A percentile compares a stretch with the other conserved stretches of the same genome.
phyloP scores from a whole-genome alignment of 2,797 vertebrate species.

The Falco biarmicus region DNA sequence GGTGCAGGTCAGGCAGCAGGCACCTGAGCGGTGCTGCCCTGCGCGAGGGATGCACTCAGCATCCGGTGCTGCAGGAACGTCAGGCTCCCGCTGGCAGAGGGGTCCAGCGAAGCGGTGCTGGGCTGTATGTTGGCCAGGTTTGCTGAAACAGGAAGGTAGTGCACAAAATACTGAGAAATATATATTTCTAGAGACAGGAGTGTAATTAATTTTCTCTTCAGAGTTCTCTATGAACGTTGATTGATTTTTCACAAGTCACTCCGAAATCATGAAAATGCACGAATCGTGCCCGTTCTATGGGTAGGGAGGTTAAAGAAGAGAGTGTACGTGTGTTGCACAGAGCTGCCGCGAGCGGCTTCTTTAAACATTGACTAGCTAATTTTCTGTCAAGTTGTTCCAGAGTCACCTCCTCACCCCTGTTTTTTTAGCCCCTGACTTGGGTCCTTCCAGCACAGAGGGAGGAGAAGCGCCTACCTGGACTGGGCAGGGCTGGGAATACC shows the following conservation, averaged over 20 bases:
- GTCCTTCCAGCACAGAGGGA: not conserved
- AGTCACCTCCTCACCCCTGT: not conserved
- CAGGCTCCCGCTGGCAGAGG: fast-evolving
- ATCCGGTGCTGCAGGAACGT: not conserved
- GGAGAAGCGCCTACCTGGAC: not conserved
- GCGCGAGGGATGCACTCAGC: not conserved
- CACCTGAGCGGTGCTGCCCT: fast-evolving
- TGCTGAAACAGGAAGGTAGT: not conserved
- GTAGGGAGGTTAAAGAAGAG: not conserved
- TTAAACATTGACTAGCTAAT: not conserved
- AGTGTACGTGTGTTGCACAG: not conserved
- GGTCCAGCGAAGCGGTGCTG: not conserved
- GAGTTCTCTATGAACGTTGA: not conserved
- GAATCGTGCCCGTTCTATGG: not conserved
- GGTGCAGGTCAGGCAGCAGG: not conserved
- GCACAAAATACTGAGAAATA: not conserved
- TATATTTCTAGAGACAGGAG: not conserved
- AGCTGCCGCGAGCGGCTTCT: not conserved
- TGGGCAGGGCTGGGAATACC: not conserved
- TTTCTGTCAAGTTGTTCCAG: not conserved
- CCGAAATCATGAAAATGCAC: not conserved
- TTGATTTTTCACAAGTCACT: not conserved
- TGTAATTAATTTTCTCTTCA: not conserved
- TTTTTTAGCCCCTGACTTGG: not conserved
- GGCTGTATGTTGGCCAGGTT: not conserved